Evolutionary conservation across 1,140 invertebrate species (phyloP).

Genomic region (Platorchestia sp.): DNA sequence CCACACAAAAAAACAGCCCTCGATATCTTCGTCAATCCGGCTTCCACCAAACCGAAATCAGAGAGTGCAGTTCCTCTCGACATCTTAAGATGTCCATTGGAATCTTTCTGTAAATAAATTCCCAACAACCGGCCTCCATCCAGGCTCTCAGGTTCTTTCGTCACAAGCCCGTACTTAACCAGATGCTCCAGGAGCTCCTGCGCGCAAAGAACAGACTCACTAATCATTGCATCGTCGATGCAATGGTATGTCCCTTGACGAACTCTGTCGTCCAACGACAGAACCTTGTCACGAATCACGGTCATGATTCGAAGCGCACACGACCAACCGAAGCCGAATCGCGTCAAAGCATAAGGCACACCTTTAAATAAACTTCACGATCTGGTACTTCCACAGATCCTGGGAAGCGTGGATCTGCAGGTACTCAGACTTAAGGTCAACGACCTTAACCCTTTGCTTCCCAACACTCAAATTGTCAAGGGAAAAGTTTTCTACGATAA

Average conservation of each 20-base stretch:
- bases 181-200: background rate
- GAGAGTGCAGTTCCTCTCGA: conserved; percentile 8
- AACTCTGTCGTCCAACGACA: background rate
- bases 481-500: background rate
- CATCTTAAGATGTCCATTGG: background rate
- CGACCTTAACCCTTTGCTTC: background rate
- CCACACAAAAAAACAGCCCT: no score
- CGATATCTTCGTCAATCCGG: conserved; percentile 19
- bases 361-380: background rate
- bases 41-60: background rate
- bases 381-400: background rate
- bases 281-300: background rate
- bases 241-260: background rate
- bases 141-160: background rate
- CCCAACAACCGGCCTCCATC: background rate
- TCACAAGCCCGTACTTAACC: background rate
- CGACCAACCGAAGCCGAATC: background rate
- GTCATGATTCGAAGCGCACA: conserved; percentile 9
- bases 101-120: background rate
- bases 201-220: no score
- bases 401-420: background rate
- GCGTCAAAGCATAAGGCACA: background rate
- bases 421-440: background rate
- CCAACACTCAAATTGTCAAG: background rate
- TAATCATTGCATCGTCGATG: background rate